Conservation (phyloP, 23 tunicate genomes). For the Phallusia fumigata region DNA sequence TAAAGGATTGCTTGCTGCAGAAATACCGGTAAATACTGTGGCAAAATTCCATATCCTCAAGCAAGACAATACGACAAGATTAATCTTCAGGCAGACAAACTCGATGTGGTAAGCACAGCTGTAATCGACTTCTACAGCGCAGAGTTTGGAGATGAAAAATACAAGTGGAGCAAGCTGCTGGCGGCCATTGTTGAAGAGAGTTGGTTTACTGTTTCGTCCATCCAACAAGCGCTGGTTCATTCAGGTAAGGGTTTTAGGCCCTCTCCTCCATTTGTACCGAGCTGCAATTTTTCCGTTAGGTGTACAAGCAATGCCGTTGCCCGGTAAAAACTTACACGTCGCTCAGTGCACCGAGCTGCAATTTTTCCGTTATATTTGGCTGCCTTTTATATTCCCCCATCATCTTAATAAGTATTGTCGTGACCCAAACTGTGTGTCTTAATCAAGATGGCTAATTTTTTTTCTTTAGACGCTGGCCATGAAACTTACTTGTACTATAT, state of each 20-base stretch:
- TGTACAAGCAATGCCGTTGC: no score
- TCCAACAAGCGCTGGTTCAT: conserved; percentile 2
- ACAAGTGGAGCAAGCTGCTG: not conserved
- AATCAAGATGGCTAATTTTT: not conserved
- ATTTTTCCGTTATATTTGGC: no score
- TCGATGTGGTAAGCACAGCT: not conserved
- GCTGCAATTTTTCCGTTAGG: no score
- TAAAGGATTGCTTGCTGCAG: not conserved
- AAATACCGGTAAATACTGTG: not conserved
- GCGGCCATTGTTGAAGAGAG: not conserved
- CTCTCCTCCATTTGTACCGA: no score
- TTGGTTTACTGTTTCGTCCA: not conserved
- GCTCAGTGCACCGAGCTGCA: no score
- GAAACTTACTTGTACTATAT: conserved; percentile 30
- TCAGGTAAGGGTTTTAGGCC: conserved; percentile 22
- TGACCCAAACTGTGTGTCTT: no score
- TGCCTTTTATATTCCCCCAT: no score
- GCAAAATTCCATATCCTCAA: no score
- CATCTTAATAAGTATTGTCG: no score
- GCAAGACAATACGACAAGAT: not conserved
- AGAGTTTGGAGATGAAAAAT: not conserved
- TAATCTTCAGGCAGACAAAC: not conserved
- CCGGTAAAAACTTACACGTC: no score
- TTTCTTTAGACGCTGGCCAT: not conserved
- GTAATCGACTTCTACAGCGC: not conserved